Percentiles rank a stretch among this genome's conserved stretches.
phyloP scores from a whole-genome alignment of 2,888 invertebrate species.

The Notocelia uddmanniana region DNA sequence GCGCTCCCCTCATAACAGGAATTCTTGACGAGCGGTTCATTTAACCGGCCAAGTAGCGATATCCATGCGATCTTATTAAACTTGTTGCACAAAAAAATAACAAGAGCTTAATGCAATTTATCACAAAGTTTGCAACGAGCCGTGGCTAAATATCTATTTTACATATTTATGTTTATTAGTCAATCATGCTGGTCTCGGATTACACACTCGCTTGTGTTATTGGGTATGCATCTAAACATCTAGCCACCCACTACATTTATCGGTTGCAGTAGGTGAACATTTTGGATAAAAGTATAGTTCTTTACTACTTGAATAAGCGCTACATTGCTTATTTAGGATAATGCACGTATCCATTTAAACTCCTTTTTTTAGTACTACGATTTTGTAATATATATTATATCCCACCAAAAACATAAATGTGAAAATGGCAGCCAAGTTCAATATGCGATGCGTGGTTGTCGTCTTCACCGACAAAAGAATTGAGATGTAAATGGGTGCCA shows the following conservation, averaged over 20 bases:
- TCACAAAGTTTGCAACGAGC: constrained; percentile 25
- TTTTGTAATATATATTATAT: too few species aligned
- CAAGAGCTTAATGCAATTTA: constrained; percentile 35
- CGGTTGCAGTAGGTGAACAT: neutral
- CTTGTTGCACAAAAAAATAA: constrained; percentile 49
- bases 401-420: too few species aligned
- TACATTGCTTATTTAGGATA: neutral
- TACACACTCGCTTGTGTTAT: constrained; percentile 29
- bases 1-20: constrained; percentile 65
- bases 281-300: neutral
- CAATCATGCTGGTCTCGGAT: constrained; percentile 29
- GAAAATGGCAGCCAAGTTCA: too few species aligned
- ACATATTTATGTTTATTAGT: constrained; percentile 39
- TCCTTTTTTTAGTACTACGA: too few species aligned
- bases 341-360: neutral
- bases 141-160: constrained; percentile 26
- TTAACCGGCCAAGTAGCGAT: constrained; percentile 55
- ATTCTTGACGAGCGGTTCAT: constrained; percentile 62
- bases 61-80: constrained; percentile 54
- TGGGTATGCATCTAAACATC: neutral
- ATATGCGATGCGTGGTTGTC: too few species aligned
- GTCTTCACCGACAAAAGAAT: too few species aligned
- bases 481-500: too few species aligned
- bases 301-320: neutral
- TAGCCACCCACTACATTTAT: constrained; percentile 4